phyloP scores from a whole-genome alignment of 1,140 invertebrate genomes.

The Oreohelix idahoensis region DNA sequence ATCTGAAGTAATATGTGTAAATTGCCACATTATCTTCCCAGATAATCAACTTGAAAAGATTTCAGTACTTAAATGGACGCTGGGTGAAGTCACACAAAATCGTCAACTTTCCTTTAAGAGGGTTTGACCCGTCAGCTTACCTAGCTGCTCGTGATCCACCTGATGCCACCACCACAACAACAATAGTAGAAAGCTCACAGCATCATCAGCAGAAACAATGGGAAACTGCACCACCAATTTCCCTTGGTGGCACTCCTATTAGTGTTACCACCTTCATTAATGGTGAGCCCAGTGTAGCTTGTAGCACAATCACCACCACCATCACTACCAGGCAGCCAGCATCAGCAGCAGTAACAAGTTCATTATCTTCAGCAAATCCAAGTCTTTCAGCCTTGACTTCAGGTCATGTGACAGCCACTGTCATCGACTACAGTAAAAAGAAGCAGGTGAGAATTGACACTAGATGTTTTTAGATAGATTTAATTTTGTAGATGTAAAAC shows the following conservation, averaged over 20 bases:
- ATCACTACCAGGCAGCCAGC: background rate
- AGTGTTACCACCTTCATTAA: background rate
- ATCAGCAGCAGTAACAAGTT: background rate
- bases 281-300: background rate
- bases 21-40: slow-evolving; percentile 68
- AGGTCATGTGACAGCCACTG: background rate
- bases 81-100: slow-evolving; percentile 96
- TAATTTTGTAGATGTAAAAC: too few species aligned
- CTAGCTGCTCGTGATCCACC: slow-evolving; percentile 52
- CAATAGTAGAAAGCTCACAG: background rate
- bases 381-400: slow-evolving; percentile 7
- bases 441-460: slow-evolving; percentile 15
- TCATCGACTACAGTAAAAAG: background rate
- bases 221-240: background rate
- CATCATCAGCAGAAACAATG: background rate
- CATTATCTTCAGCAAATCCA: background rate
- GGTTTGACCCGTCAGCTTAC: slow-evolving; percentile 82
- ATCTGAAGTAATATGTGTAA: too few species aligned
- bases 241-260: background rate
- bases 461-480: too few species aligned
- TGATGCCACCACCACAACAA: background rate
- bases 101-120: slow-evolving; percentile 87
- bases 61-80: slow-evolving; percentile 88
- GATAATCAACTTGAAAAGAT: slow-evolving; percentile 91
- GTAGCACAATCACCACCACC: background rate